phyloP scores from a whole-genome alignment of 2,113 vertebrate species.

The Triplophysa dalaica region DNA sequence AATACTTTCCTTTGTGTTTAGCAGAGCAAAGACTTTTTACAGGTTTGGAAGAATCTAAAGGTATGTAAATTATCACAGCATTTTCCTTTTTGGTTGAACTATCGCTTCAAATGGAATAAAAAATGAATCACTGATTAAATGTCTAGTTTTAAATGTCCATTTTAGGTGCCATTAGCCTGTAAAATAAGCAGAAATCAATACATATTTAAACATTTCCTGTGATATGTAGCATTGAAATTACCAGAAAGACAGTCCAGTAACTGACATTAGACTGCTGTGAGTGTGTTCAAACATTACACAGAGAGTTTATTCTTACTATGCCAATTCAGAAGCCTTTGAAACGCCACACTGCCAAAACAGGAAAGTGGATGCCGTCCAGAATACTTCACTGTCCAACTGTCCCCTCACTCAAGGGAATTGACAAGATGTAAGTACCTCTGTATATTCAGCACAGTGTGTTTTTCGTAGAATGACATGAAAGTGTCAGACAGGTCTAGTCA shows the following conservation, averaged over 20 bases:
- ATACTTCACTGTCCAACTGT: conserved; percentile 22
- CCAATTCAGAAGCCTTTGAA: conserved; percentile 55
- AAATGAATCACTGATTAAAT: background rate
- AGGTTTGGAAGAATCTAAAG: no score
- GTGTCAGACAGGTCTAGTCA: background rate
- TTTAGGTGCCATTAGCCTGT: conserved; percentile 22
- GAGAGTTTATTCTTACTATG: conserved; percentile 54
- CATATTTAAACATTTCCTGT: conserved; percentile 11
- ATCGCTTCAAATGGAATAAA: no score
- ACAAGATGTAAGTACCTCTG: conserved; percentile 14
- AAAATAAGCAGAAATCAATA: background rate
- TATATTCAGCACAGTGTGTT: background rate
- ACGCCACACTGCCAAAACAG: conserved; percentile 47
- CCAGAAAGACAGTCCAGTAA: conserved; percentile 41
- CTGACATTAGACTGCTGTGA: conserved; percentile 44
- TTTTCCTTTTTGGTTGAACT: no score
- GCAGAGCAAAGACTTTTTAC: no score
- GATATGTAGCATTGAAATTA: conserved; percentile 43
- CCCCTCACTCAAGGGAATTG: background rate
- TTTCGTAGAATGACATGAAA: background rate
- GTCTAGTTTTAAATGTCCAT: background rate
- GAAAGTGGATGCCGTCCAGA: conserved; percentile 45
- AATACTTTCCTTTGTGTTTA: no score
- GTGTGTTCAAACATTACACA: conserved; percentile 47
- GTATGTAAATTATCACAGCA: no score